phyloP scores from a whole-genome alignment of 2,797 vertebrate genomes.

The Kryptopterus vitreolus region DNA sequence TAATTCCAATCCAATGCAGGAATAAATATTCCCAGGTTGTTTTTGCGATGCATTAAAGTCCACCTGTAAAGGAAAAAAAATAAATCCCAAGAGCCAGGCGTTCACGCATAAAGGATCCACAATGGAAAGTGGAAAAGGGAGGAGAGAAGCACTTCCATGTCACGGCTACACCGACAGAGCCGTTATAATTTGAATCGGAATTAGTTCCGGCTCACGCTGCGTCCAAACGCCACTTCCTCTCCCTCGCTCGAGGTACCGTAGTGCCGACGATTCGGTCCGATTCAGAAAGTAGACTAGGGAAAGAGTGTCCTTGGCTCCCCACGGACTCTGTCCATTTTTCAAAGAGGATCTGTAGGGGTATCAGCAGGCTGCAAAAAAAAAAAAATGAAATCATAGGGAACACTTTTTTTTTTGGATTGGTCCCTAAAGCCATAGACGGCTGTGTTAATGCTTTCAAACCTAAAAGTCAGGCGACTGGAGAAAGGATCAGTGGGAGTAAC shows the following conservation, averaged over 20 bases:
- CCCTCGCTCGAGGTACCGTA: no score
- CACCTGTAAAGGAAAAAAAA: conserved; percentile 46
- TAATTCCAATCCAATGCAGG: no score
- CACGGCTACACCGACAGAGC: conserved; percentile 34
- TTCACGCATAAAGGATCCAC: conserved; percentile 50
- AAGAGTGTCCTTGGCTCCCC: background rate
- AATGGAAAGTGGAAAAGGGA: conserved; percentile 8
- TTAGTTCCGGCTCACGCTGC: conserved; percentile 38
- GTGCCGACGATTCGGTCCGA: background rate
- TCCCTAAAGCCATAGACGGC: background rate
- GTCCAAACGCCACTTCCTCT: conserved; percentile 24
- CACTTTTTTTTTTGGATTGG: background rate
- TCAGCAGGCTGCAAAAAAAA: background rate
- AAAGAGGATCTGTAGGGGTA: conserved; percentile 1
- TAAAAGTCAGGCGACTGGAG: background rate
- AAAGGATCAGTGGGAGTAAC: background rate
- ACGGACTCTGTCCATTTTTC: background rate
- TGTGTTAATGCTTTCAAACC: background rate
- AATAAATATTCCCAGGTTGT: conserved; percentile 26
- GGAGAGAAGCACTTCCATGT: conserved; percentile 29
- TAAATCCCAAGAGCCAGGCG: conserved; percentile 29
- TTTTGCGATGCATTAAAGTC: conserved; percentile 33
- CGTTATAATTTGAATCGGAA: conserved; percentile 50
- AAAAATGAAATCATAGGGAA: conserved; percentile 13
- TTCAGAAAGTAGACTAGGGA: conserved; percentile 9